Percentiles rank a stretch among this genome's conserved stretches.
These are phyloP conservation scores for Lagopus muta DNA, from an alignment of 2,113 vertebrate species.

Conservation along the genomic window DNA sequence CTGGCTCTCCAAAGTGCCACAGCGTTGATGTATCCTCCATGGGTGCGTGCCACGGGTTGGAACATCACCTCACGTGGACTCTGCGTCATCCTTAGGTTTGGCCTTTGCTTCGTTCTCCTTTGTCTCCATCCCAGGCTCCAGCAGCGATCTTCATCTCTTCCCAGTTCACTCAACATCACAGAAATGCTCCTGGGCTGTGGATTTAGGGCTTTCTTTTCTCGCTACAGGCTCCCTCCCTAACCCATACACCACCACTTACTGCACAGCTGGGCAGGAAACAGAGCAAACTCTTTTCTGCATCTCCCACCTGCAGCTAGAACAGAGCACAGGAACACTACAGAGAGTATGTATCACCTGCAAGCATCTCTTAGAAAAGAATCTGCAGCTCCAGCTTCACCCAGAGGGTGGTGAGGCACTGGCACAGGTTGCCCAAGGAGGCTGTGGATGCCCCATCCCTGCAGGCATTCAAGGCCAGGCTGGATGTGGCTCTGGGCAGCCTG, in stretches of 20 bases:
- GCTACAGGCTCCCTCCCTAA: accelerated
- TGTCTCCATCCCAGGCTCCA: not conserved
- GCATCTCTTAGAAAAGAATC: not conserved
- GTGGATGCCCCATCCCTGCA: no score
- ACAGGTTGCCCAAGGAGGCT: no score
- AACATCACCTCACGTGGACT: not conserved
- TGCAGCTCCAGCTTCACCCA: not conserved
- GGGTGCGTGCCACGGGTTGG: accelerated
- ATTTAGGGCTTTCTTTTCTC: not conserved
- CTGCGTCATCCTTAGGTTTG: not conserved
- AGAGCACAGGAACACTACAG: not conserved
- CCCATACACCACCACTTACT: accelerated
- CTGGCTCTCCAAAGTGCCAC: accelerated
- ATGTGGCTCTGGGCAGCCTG: no score
- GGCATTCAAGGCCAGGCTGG: no score
- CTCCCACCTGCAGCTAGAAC: not conserved
- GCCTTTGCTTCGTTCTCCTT: not conserved
- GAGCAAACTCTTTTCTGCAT: not conserved
- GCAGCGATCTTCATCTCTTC: not conserved
- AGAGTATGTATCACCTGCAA: not conserved
- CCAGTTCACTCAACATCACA: not conserved
- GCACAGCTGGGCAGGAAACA: not conserved
- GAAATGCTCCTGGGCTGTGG: accelerated
- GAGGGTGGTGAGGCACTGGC: no score
- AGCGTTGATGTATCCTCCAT: accelerated